Evolutionary conservation across 2,113 vertebrate genomes (phyloP).

Genomic region (Mormoops blainvillei): DNA sequence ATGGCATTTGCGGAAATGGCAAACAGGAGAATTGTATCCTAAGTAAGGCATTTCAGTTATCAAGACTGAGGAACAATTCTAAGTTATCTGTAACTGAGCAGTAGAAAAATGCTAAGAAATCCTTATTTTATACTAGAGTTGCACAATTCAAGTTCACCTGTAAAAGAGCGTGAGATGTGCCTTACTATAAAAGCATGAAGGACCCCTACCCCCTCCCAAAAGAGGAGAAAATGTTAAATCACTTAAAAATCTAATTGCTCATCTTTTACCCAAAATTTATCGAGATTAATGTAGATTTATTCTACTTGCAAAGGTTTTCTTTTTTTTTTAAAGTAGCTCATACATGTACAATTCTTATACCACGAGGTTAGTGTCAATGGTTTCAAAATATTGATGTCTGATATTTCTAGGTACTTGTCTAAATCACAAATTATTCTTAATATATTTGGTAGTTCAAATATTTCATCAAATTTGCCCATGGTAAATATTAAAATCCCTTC

Average conservation of each 20-base stretch:
- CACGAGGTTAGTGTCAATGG: slow-evolving; percentile 5
- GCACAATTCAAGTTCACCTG: slow-evolving; percentile 22
- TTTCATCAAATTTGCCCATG: slow-evolving; percentile 32
- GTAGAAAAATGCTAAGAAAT: slow-evolving; percentile 29
- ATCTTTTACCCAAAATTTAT: not conserved
- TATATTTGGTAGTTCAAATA: slow-evolving; percentile 18
- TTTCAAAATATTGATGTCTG: slow-evolving; percentile 39
- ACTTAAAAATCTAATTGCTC: slow-evolving; percentile 22
- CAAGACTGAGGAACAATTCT: slow-evolving; percentile 4
- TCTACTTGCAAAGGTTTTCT: not conserved
- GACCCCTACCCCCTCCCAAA: not conserved
- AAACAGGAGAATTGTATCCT: not conserved
- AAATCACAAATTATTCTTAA: slow-evolving; percentile 29
- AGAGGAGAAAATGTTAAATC: not conserved
- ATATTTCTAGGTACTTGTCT: slow-evolving; percentile 15
- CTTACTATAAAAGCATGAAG: not conserved
- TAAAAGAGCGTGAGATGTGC: not conserved
- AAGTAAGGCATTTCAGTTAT: slow-evolving; percentile 39
- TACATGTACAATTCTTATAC: not conserved
- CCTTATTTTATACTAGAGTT: slow-evolving; percentile 32
- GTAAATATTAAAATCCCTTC: slow-evolving; percentile 38
- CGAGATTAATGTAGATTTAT: slow-evolving; percentile 11
- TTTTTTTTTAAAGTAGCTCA: not conserved
- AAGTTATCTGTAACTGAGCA: not conserved
- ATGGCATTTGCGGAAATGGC: not conserved